Base-by-base conservation (phyloP, 1,140 invertebrate genomes). In the Nephila pilipes region DNA sequence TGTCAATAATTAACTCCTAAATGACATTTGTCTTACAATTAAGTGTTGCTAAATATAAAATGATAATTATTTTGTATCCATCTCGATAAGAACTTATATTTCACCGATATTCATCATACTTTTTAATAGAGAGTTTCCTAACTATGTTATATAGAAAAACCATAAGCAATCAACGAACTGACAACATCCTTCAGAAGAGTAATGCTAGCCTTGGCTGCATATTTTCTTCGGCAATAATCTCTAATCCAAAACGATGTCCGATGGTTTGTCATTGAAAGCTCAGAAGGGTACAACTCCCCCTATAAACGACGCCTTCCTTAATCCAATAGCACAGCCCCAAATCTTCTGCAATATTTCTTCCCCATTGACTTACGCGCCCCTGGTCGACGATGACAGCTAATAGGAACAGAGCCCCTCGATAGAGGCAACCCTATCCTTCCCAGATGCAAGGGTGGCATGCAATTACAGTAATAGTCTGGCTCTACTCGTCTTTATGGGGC, bases 331-430 rank as follows among this genome's bases (percentile, higher is more conserved):
- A 88, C 85, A 88, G n/a, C 54, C 69, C 46, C 22, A 79, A 90
- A 90, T 75, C 87, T 38, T 80, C 69, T n/a, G 87, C 69, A 57
- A 90, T 90, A 90, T 90, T 90, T 90, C 87, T 90, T 75, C 65
- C 87, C 87, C n/a, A 79, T 90, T 90, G 87, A 90, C 87, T 90
- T 90, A 90, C 65, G 46, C 65, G 12, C 32, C 87, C 65, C 16
- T 55, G 65, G 87, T 25, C 38, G 29, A 18, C 54, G 87, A 90
- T 79, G 87, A 90, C 87, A 90, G 55, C 87, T 79, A 79, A 90
- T 90, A 90, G 46, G n/a, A 32, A 55, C 0, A 65, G 5, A 18
- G 58, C 4, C 32, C 18, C 58, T 32, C 18, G n/a, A 85, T 46
- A 16, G 18, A 16, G 20, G 83, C 22, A 80, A 57, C 54, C 83